Evolutionary conservation across 2,113 vertebrate species (phyloP).

Genomic region (cattle (Bos taurus)): ARS-UCD2.0 NC_037343.1:12318001-12318500

Average conservation of each 20-base stretch:
- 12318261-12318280: not conserved
- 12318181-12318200: not conserved
- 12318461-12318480: not conserved
- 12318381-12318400: not conserved
- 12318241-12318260: not conserved
- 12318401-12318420: not conserved
- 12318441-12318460: not conserved
- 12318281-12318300: not conserved
- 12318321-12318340: not conserved
- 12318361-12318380: not conserved
- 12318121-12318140: not conserved
- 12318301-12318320: too few species aligned
- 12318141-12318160: not conserved
- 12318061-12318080: not conserved
- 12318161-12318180: not conserved
- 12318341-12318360: not conserved
- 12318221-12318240: not conserved
- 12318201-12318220: not conserved
- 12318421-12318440: not conserved
- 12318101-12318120: not conserved
- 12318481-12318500: not conserved
- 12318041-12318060: not conserved
- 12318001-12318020: not conserved
- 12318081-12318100: not conserved
- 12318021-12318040: not conserved